phyloP scores from a whole-genome alignment of 2,797 vertebrate species.

The Myotis pilosus region DNA sequence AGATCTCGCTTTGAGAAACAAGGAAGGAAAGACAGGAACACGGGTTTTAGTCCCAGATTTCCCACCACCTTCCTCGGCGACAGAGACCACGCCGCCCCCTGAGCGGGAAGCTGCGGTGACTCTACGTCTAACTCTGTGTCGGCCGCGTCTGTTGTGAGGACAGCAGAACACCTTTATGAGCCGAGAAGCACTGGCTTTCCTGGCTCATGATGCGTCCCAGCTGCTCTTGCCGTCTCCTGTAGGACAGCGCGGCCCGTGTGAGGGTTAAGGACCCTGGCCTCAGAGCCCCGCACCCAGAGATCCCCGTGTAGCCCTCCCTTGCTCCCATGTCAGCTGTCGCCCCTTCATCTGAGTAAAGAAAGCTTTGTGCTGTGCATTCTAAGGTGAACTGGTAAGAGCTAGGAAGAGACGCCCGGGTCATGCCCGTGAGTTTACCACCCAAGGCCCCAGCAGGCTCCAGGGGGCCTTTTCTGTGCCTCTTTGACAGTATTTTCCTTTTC shows the following conservation, averaged over 20 bases:
- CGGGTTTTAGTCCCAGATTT: not conserved
- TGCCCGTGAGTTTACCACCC: not conserved
- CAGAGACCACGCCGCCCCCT: not conserved
- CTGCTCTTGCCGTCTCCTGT: not conserved
- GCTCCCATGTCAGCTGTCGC: not conserved
- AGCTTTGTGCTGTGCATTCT: not conserved
- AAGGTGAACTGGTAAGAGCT: not conserved
- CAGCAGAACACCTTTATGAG: not conserved
- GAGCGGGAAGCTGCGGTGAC: not conserved
- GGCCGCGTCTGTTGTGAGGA: not conserved
- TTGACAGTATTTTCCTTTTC: not conserved
- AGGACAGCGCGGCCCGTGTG: not conserved
- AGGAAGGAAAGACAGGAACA: not conserved
- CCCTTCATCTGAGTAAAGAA: not conserved
- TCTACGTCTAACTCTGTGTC: not conserved
- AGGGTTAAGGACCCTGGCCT: not conserved
- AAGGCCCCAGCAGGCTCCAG: not conserved
- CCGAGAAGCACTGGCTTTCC: not conserved
- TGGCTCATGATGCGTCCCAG: not conserved
- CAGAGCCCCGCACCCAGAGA: not conserved
- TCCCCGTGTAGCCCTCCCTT: not conserved
- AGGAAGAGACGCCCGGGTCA: not conserved
- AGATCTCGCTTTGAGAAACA: constrained; percentile 5
- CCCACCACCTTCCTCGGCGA: not conserved
- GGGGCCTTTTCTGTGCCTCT: not conserved